Base-by-base conservation (phyloP, 2,888 invertebrate genomes). In the Himalopsyche tibetana region DNA sequence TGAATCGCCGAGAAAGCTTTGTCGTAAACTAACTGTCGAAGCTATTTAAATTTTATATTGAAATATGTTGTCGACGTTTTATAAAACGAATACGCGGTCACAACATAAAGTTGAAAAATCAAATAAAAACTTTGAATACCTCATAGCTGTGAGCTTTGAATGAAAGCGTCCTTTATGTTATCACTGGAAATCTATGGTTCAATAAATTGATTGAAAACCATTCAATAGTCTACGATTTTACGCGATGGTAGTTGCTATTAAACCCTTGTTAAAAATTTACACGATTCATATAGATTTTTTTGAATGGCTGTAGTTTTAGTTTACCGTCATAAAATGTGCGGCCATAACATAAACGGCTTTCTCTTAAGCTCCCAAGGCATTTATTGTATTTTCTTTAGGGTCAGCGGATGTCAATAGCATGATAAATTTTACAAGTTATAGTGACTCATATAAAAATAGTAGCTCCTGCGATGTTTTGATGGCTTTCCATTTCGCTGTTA, bases 331-430 rank as follows among this genome's bases (percentile, higher is more conserved):
- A 63, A 63, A 63, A 63, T 63, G 63, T 19, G 63, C 63, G 63
- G 63, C 63, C 63, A 63, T 63, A 63, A 63, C 63, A 63, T 63
- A 63, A 63, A 63, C 63, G 63, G 63, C 63, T 63, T 63, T n/a
- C 19, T 63, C 63, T 63, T 63, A 63, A 63, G 63, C 63, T 63
- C 19, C 63, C 63, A 19, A 63, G 63, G 19, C 63, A 63, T 63
- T 63, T 63, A 63, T 63, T 63, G 63, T 63, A 19, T 63, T 63
- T 28, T 63, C 28, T 63, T 63, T 63, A 19, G 6, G 63, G 63
- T n/a, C 63, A 63, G 63, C 63, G 63, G 28, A n/a, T 63, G 63
- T 63, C 63, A 63, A 63, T 63, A 19, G n/a, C 51, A 51, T 51
- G 51, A 15, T 15, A 51, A 51, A 51, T 51, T 51, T 51, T 51